Conservation (phyloP, 2,888 invertebrate genomes). For the Cetonia aurata region DNA sequence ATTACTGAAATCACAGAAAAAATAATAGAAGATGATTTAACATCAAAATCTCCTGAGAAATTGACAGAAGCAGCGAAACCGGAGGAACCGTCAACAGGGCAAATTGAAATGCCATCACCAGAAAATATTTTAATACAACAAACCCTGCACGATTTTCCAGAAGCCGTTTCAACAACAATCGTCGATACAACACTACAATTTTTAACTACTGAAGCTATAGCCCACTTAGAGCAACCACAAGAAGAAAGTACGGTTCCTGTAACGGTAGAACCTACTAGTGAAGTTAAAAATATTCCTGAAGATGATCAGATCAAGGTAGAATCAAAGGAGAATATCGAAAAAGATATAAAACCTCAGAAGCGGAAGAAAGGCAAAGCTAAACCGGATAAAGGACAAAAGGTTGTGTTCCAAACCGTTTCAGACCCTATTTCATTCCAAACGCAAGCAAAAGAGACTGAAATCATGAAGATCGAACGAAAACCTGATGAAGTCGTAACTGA, state of each 20-base stretch:
- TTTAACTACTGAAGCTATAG: constrained; percentile 10
- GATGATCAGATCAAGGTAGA: background rate
- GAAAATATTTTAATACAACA: constrained; percentile 16
- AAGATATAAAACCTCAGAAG: constrained; percentile 11
- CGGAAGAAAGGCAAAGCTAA: constrained; percentile 27
- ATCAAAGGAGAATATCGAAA: background rate
- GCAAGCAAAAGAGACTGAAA: constrained; percentile 26
- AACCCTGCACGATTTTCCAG: background rate
- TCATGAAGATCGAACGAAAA: constrained; percentile 24
- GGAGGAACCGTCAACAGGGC: constrained; percentile 4
- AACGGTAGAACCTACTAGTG: background rate
- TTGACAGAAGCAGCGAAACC: background rate
- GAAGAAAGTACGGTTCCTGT: constrained; percentile 5
- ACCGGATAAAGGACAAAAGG: constrained; percentile 11
- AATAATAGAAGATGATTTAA: background rate
- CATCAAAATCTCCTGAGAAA: background rate
- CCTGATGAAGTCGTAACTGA: constrained; percentile 6
- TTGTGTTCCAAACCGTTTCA: constrained; percentile 29
- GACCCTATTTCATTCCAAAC: constrained; percentile 33
- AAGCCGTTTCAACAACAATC: background rate
- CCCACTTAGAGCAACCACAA: background rate
- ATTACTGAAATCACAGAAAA: background rate
- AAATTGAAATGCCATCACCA: background rate
- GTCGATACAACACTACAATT: background rate
- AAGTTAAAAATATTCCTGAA: background rate